A percentile compares a stretch with the other conserved stretches of the same genome.
Evolutionary conservation across 2,888 invertebrate species (phyloP).

Genomic region (Orthosia gracilis): DNA sequence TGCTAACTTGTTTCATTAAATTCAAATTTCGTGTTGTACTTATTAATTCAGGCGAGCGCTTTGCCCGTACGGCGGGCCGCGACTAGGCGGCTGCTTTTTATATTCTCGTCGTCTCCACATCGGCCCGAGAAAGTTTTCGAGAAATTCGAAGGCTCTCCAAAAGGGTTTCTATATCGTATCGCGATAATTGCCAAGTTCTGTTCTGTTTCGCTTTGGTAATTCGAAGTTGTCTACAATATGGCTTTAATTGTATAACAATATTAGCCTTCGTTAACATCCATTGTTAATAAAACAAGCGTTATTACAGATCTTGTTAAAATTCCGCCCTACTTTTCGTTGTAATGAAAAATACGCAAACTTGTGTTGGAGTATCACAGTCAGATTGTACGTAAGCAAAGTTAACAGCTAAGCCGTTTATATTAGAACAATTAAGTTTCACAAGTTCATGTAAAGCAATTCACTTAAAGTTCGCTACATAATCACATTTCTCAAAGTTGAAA

Average conservation of each 20-base stretch:
- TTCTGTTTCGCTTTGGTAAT: slow-evolving; percentile 63
- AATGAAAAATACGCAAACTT: slow-evolving; percentile 30
- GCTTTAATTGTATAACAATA: slow-evolving; percentile 68
- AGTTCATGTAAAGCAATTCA: slow-evolving; percentile 87
- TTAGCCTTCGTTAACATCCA: slow-evolving; percentile 63
- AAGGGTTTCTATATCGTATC: slow-evolving; percentile 69
- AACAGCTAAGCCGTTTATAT: slow-evolving; percentile 82
- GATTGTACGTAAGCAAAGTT: slow-evolving; percentile 82
- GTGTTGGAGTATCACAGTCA: slow-evolving; percentile 62
- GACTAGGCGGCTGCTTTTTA: slow-evolving; percentile 84
- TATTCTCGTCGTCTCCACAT: slow-evolving; percentile 79
- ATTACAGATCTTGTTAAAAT: slow-evolving; percentile 38
- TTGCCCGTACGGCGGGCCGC: slow-evolving; percentile 79
- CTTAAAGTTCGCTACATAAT: slow-evolving; percentile 87
- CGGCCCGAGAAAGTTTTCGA: slow-evolving; percentile 70
- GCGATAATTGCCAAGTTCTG: slow-evolving; percentile 74
- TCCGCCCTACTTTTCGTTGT: slow-evolving; percentile 13
- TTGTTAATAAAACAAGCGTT: slow-evolving; percentile 54
- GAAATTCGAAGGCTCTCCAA: slow-evolving; percentile 66
- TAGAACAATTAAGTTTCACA: slow-evolving; percentile 85
- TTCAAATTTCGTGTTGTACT: slow-evolving; percentile 91
- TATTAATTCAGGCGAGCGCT: slow-evolving; percentile 90
- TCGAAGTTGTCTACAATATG: slow-evolving; percentile 58
- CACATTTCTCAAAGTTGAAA: slow-evolving; percentile 83
- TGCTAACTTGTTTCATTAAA: slow-evolving; percentile 91